phyloP scores from a whole-genome alignment of 2,888 invertebrate species.

The Caenorhabditis doughertyi region DNA sequence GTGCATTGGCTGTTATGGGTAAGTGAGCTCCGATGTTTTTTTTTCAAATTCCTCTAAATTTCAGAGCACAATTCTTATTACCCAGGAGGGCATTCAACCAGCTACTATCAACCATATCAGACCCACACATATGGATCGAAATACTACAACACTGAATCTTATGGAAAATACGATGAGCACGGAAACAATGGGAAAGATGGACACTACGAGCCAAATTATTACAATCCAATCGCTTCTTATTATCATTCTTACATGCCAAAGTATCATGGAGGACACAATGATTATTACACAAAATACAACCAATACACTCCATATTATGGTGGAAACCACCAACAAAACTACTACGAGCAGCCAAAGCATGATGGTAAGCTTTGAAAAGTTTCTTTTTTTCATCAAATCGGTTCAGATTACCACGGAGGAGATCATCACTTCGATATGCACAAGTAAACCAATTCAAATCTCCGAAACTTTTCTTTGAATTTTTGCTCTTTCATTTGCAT shows the following conservation, averaged over 20 bases:
- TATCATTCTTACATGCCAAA: conserved; percentile 64
- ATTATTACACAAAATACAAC: conserved; percentile 54
- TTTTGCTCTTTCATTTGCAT: conserved; percentile 3
- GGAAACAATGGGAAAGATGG: conserved; percentile 47
- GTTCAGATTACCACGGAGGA: conserved; percentile 53
- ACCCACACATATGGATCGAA: conserved; percentile 60
- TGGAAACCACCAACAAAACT: conserved; percentile 17
- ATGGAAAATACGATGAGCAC: conserved; percentile 58
- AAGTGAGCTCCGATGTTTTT: not conserved
- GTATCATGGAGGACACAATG: conserved; percentile 55
- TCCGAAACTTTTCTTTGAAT: not conserved
- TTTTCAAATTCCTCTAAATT: conserved; percentile 17
- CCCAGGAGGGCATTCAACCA: conserved; percentile 57
- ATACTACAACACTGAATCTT: conserved; percentile 62
- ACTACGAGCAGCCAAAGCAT: conserved; percentile 58
- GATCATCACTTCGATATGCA: conserved; percentile 51
- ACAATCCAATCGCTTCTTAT: conserved; percentile 57
- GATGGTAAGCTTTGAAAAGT: conserved; percentile 23
- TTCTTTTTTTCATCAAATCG: not conserved
- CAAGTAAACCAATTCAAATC: conserved; percentile 17
- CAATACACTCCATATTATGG: conserved; percentile 62
- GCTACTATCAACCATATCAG: conserved; percentile 55
- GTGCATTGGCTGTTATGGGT: conserved; percentile 61
- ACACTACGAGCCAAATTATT: conserved; percentile 51
- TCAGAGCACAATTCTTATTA: conserved; percentile 60